phyloP scores from a whole-genome alignment of 2,113 vertebrate species.

The Etia nguti region DNA sequence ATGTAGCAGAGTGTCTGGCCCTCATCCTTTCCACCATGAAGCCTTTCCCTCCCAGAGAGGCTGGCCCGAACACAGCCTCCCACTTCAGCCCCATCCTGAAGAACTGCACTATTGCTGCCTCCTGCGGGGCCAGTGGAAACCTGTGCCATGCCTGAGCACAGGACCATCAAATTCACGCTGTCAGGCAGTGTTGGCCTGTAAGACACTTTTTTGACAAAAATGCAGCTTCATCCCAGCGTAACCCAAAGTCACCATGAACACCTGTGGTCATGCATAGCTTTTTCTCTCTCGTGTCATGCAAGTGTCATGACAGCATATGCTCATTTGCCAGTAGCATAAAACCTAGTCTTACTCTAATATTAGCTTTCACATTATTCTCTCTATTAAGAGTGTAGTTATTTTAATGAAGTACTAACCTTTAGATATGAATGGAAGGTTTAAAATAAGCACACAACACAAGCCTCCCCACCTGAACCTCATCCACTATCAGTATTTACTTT shows the following conservation, averaged over 20 bases:
- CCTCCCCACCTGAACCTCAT: not conserved
- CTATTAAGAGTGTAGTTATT: not conserved
- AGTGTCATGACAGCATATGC: not conserved
- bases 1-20: slow-evolving; percentile 95
- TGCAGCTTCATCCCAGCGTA: slow-evolving; percentile 28
- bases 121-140: slow-evolving; percentile 69
- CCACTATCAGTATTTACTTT: not conserved
- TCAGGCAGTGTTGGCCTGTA: slow-evolving; percentile 63
- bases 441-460: slow-evolving; percentile 8
- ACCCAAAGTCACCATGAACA: not conserved
- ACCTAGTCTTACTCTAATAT: slow-evolving; percentile 29
- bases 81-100: slow-evolving; percentile 89
- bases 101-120: slow-evolving; percentile 86
- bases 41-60: slow-evolving; percentile 91
- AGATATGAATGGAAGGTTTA: slow-evolving; percentile 1
- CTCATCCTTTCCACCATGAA: slow-evolving; percentile 99
- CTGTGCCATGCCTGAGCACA: slow-evolving; percentile 77
- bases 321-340: not conserved
- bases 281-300: not conserved
- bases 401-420: slow-evolving; percentile 21
- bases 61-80: slow-evolving; percentile 65
- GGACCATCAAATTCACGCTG: slow-evolving; percentile 44
- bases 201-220: slow-evolving; percentile 64
- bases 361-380: not conserved
- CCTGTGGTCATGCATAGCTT: not conserved